These are phyloP conservation scores for Heteractis magnifica DNA, from an alignment of 92 coral and sea anemone species.

Conservation along the genomic window DNA sequence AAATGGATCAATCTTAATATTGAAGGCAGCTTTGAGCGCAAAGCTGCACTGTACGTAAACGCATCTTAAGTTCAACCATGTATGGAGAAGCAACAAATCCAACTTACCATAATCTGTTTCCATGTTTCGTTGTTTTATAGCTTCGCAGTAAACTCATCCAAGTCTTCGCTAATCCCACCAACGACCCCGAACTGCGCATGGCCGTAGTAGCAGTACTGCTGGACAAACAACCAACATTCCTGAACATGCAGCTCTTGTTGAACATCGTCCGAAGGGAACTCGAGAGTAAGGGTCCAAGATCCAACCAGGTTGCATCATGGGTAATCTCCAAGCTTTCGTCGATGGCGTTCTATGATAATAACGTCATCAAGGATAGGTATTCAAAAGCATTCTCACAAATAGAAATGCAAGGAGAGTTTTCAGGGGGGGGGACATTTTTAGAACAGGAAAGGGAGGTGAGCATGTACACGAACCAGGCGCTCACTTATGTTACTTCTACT, in stretches of 20 bases:
- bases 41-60: too few relatives aligned
- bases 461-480: too few relatives aligned
- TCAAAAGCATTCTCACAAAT: background rate
- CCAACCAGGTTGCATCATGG: slow-evolving; percentile 85
- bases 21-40: too few relatives aligned
- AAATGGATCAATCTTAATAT: too few relatives aligned
- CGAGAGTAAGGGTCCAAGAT: slow-evolving; percentile 55
- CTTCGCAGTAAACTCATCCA: slow-evolving; percentile 41
- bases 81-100: too few relatives aligned
- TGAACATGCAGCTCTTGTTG: slow-evolving; percentile 72
- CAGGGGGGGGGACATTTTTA: too few relatives aligned
- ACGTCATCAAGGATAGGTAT: slow-evolving; percentile 58
- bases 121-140: slow-evolving; percentile 11
- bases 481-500: too few relatives aligned
- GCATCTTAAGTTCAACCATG: too few relatives aligned
- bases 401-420: background rate
- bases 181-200: slow-evolving; percentile 85
- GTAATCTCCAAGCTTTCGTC: slow-evolving; percentile 69
- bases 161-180: slow-evolving; percentile 55
- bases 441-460: too few relatives aligned
- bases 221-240: slow-evolving; percentile 56
- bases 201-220: slow-evolving; percentile 64
- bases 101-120: too few relatives aligned
- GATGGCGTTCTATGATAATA: slow-evolving; percentile 57
- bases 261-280: slow-evolving; percentile 65